Evolutionary conservation across 2,888 invertebrate species (phyloP), one percentile per base, ranked within the genome.

Genomic region (Augiades crinisus): DNA sequence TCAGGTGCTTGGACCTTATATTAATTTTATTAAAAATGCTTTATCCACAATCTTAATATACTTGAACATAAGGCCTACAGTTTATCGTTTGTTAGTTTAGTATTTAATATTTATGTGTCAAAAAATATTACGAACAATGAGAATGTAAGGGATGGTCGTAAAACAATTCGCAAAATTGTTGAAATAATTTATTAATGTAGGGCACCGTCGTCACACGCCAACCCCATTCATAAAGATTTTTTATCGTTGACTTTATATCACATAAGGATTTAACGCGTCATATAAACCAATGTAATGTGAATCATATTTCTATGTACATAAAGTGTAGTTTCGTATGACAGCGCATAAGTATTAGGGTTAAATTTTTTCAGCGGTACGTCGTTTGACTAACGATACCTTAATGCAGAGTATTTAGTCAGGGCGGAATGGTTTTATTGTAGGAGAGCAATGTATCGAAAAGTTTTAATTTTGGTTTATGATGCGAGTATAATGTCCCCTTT

Each of bases 391-490:
- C 82, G 87, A 88, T 77, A 83, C 81, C 80, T 84, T 88, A 86
- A 89, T 88, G 72, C 63, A 63, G 67, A 77, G 86, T 86, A 85
- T 85, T 89, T 88, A 89, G 87, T 79, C 72, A 75, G 72, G 75
- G 74, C 71, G 74, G 75, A 76, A 78, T 74, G 75, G 75, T 78
- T 73, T 72, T 71, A 81, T 88, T 89, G 87, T 87, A 75, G 70
- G 67, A 65, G 76, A 61, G 84, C 80, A 87, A 87, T 88, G 89
- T 89, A 86, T 82, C 78, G 87, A 76, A 75, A 85, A 88, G 70
- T 88, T 89, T 88, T 88, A 89, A 89, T 89, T 87, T 85, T 81
- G 85, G 73, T 87, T 87, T 84, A 88, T 87, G 84, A 75, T 62
- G 72, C 78, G 79, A 70, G 65, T 68, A 64, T 72, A 75, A 78